phyloP scores from a whole-genome alignment of 2,797 vertebrate genomes.

The Takifugu ocellatus region DNA sequence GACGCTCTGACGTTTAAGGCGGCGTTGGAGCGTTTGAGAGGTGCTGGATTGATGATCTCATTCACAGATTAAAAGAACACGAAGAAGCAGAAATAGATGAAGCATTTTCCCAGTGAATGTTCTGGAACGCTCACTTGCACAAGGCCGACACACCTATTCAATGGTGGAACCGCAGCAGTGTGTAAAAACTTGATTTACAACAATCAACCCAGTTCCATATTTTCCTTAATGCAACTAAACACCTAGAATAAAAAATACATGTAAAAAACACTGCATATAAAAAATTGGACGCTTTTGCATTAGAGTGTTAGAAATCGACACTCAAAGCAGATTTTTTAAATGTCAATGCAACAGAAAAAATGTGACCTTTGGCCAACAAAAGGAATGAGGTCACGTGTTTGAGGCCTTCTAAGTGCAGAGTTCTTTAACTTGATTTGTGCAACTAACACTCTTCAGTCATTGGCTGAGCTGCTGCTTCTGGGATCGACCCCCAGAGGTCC shows the following conservation, averaged over 20 bases:
- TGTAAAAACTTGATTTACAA: slow-evolving; percentile 40
- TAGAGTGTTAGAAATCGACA: slow-evolving; percentile 42
- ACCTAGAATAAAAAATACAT: slow-evolving; percentile 36
- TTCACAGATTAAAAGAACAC: not conserved
- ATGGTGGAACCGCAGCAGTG: slow-evolving; percentile 11
- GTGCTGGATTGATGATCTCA: slow-evolving; percentile 5
- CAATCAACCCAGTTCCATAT: slow-evolving; percentile 27
- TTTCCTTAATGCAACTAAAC: slow-evolving; percentile 16
- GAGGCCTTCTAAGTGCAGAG: slow-evolving; percentile 9
- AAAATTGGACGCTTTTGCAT: slow-evolving; percentile 30
- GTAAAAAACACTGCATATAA: slow-evolving; percentile 50
- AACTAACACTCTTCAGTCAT: too few relatives aligned
- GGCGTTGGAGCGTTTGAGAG: slow-evolving; percentile 22
- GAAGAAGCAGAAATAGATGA: slow-evolving; percentile 19
- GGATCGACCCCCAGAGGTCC: slow-evolving; percentile 24
- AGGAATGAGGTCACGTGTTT: slow-evolving; percentile 14
- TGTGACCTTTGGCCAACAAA: slow-evolving; percentile 9
- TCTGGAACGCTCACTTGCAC: slow-evolving; percentile 45
- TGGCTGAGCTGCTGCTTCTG: too few relatives aligned
- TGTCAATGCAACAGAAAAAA: slow-evolving; percentile 44
- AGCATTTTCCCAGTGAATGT: slow-evolving; percentile 47
- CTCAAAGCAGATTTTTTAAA: slow-evolving; percentile 28
- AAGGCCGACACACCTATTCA: slow-evolving; percentile 29
- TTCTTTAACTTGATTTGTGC: not conserved
- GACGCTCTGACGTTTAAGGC: not conserved